Evolutionary conservation across 2,888 invertebrate genomes (phyloP), one percentile per base, ranked within the genome.

Genomic region (Torymus auratus): DNA sequence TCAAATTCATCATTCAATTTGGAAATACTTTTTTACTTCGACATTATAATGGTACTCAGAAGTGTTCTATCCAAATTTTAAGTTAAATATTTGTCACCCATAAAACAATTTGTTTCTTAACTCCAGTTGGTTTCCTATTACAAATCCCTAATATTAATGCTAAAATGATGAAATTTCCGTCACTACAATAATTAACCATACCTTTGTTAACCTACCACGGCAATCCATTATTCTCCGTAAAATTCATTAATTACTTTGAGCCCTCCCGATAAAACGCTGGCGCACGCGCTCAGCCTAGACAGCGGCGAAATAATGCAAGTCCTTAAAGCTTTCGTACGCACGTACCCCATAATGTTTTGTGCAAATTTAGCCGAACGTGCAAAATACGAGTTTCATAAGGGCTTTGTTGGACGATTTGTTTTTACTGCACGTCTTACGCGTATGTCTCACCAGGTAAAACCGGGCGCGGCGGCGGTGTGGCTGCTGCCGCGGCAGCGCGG

Each of bases 321-420:
- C 58, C 62, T 15, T n/a, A 52, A 15, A 52, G 52, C n/a, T 13
- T 15, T 28, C 67, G 14, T 17, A 23, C 23, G 23, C 20, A 64
- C 64, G 14, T 23, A 65, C 14, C 41, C 15, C 67, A 23, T 15
- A n/a, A 20, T 28, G 67, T 69, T 74, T 70, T 60, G 78, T 60
- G 68, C 64, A 70, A 70, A 78, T 73, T 73, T 69, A 73, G 73
- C 67, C 78, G 50, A 78, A 82, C 75, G 60, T 15, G 67, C 56
- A n/a, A 64, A 67, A 80, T 78, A 79, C 71, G 76, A 70, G 61
- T 68, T 74, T 64, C 74, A 78, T 81, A 74, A 78, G 61, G 75
- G 78, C 78, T 74, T 78, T 81, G 77, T 78, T 65, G 52, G 73
- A 78, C 72, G 68, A 68, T 78, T 76, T 79, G 78, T 82, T 82